These are phyloP conservation scores for Montipora efflorescens DNA, from an alignment of 64 coral and sea anemone genomes.

Conservation along the genomic window DNA sequence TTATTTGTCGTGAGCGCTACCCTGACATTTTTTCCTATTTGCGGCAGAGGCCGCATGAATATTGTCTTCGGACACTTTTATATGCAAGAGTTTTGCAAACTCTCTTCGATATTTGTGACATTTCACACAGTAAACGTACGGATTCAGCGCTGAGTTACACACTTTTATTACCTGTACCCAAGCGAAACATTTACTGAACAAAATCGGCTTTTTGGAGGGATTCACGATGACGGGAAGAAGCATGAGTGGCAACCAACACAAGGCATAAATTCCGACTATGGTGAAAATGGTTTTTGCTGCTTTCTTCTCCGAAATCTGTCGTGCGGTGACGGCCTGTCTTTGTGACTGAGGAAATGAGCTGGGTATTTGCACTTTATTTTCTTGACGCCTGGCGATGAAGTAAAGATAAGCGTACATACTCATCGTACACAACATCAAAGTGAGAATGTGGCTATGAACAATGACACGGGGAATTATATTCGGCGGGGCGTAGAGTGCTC, in stretches of 20 bases:
- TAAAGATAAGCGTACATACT: constrained; percentile 22
- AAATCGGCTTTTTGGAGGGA: not conserved
- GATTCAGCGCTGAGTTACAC: constrained; percentile 39
- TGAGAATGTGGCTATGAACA: not conserved
- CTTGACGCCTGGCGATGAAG: not conserved
- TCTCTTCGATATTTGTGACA: constrained; percentile 17
- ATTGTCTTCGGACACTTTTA: not conserved
- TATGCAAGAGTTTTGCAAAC: constrained; percentile 5
- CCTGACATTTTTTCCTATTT: not conserved
- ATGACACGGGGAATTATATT: not conserved
- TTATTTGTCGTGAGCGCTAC: too few relatives aligned
- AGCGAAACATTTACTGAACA: constrained; percentile 3
- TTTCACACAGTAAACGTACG: constrained; percentile 20
- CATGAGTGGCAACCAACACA: not conserved
- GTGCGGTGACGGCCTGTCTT: not conserved
- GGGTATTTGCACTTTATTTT: constrained; percentile 14
- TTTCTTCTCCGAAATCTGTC: constrained; percentile 7
- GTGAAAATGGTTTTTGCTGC: constrained; percentile 21
- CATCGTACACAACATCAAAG: not conserved
- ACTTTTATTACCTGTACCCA: not conserved
- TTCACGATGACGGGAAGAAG: not conserved
- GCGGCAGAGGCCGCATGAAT: not conserved
- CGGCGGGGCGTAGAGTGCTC: not conserved
- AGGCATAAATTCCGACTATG: constrained; percentile 10
- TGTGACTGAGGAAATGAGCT: not conserved